Conservation (phyloP, 1,140 invertebrate genomes). For the Heliconius melpomene region DNA sequence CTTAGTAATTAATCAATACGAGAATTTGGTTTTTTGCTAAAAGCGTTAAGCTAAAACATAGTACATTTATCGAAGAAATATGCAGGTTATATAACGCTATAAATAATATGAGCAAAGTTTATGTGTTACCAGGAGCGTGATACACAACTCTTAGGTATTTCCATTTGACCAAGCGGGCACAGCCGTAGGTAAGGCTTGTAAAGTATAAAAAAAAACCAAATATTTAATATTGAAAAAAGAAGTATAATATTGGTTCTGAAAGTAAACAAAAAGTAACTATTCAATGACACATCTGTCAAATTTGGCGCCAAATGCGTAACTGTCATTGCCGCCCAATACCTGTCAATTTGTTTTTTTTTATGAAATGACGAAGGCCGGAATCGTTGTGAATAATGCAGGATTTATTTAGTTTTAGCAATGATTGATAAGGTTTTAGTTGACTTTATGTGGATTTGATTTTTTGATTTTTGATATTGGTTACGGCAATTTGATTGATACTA, state of each 20-base stretch:
- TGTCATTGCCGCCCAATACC: constrained; percentile 37
- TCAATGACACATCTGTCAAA: constrained; percentile 43
- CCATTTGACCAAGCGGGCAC: too few relatives aligned
- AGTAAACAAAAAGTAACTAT: constrained; percentile 35
- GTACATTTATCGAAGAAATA: too few relatives aligned
- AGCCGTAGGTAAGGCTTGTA: too few relatives aligned
- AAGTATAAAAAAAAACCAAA: neutral
- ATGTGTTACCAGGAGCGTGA: too few relatives aligned
- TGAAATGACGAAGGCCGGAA: constrained; percentile 41
- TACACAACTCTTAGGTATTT: too few relatives aligned
- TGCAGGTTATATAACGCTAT: too few relatives aligned
- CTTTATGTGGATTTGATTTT: constrained; percentile 19
- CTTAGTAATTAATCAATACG: too few relatives aligned
- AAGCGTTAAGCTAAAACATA: too few relatives aligned
- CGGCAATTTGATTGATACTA: neutral
- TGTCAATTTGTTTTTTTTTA: constrained; percentile 43
- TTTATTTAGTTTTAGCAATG: constrained; percentile 37
- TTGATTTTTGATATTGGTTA: neutral
- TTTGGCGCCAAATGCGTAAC: constrained; percentile 41
- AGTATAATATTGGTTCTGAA: neutral
- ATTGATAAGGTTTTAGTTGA: constrained; percentile 31
- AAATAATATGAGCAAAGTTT: too few relatives aligned
- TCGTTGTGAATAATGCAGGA: constrained; percentile 34
- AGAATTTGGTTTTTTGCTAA: too few relatives aligned
- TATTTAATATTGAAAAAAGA: neutral